Evolutionary conservation across 2,113 vertebrate species (phyloP), one percentile per base, ranked within the genome.

Genomic region (Pachypanchax playfairii): DNA sequence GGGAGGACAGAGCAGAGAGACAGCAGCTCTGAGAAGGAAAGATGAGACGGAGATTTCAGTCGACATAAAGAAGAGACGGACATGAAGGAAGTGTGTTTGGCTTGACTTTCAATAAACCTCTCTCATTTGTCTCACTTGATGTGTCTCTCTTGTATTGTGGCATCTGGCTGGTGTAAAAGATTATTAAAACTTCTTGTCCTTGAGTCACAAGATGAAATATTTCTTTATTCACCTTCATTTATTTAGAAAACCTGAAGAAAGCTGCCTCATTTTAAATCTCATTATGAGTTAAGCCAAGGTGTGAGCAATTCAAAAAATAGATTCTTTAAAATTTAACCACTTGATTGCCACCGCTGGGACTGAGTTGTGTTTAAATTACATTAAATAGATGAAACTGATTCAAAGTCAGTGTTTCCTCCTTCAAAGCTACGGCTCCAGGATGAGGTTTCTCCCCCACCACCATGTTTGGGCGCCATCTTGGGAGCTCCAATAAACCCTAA

Each of bases 1-100:
- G 87, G 87, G 83, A 83, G 79, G 73, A 88, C 51, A 46, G 80
- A 77, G 78, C 54, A 26, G 59, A 52, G 66, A 13, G 48, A 28
- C 36, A 42, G 25, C 63, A 74, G 76, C 42, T 53, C 53, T 9
- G 61, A 73, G 63, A 75, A 65, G 55, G 53, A 72, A 60, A 5
- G 72, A 52, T 33, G 73, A 79, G 54, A n/a, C n/a, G n/a, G 69
- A 70, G 70, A 75, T 55, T 52, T 64, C 58, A 72, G 52, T 2
- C 47, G 73, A 70, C 33, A 48, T 59, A 69, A 10, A 66, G 63
- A 44, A 20, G 50, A 48, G 47, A 42, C 35, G 41, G 53, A 31
- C 38, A 58, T 15, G 54, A 33, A 31, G 38, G 36, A 20, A 55
- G 21, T 20, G 29, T 57, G 60, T 77, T 80, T 79, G 72, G 74